Evolutionary conservation across 2,797 vertebrate species (phyloP), one percentile per base, ranked within the genome.

Genomic region (Carduelis carduelis): DNA sequence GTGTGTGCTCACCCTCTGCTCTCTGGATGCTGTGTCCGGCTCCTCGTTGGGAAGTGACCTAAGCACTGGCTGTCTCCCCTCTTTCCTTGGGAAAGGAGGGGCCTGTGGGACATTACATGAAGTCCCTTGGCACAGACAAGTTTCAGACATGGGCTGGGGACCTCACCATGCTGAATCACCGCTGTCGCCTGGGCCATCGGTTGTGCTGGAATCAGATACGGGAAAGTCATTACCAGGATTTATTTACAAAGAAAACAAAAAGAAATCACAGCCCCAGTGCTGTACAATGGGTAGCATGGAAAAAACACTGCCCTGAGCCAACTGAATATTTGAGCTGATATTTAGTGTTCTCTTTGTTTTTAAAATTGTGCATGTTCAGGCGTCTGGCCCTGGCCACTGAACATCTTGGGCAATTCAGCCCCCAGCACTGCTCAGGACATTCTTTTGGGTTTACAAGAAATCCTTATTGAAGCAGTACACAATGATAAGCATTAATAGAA

Each of bases 401-500:
- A 52, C 26, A 26, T 76, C 52, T 94, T 65, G 34, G 83, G 89
- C 85, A 96, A 91, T 75, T 81, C 76, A 94, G 49, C 55, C 46
- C 70, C 8, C 72, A 90, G 56, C 11, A 2, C 72, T 79, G 41
- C 70, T 77, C 24, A 41, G 70, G 86, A 95, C 92, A 94, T 96
- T 95, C 94, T 93, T 91, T 55, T 66, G 72, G 53, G 63, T 87
- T 95, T 96, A 92, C 68, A 88, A 95, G 83, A 39, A 74, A 82
- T 90, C 84, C 96, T 96, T 91, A 91, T 22, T 76, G 87, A 86
- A 86, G 76, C 23, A 69, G 76, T 39, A 47, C 65, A 59, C 1
- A 8, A 72, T 24, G 87, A 96, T 96, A 96, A 94, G 91, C 69
- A 74, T 83, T 86, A 96, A 79, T 70, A 83, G 82, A 91, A 93